Evolutionary conservation across 2,113 vertebrate genomes (phyloP), one percentile per base, ranked within the genome.

Genomic region (Caloenas nicobarica): DNA sequence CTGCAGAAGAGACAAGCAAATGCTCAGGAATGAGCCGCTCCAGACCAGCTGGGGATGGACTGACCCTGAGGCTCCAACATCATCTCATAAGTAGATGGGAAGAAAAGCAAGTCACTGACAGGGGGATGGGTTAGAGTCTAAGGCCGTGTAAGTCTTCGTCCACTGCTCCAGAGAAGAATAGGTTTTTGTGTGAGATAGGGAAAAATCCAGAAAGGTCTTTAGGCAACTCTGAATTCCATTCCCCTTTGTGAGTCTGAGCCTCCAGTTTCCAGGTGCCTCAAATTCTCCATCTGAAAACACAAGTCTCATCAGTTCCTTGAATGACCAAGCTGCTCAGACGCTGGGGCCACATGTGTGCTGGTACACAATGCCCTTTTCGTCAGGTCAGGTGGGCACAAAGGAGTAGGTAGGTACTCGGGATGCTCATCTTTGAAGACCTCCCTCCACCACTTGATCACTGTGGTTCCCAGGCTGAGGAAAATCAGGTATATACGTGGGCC

Each of bases 381-480:
- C 53, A 34, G 3, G 16, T 81, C 44, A 69, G 18, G 21, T 0
- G 5, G n/a, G 44, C 22, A 40, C 50, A 34, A 42, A 13, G 18
- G 18, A 80, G 21, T 11, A 46, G 25, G 13, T 25, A 42, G 33
- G 16, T 64, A 16, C 16, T 42, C 2, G 0, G 29, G 13, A 38
- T 19, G 51, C 26, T 33, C 54, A 62, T 13, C 17, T 42, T 34
- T 0, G 10, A 40, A 89, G 28, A 74, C 13, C 33, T 58, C 17
- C 42, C 13, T 31, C 25, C 6, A 1, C 2, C 1, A 19, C 22
- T 23, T 9, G 8, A 2, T 0, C 50, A 34, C 3, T 3, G 21
- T 34, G 26, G 17, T 7, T 93, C 60, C 25, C 0, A 1, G 13
- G 26, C 40, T 56, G 23, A 70, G 34, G 34, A 81, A 71, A 89